Conservation (phyloP, 2,888 invertebrate species). For the Urechis unicinctus region DNA sequence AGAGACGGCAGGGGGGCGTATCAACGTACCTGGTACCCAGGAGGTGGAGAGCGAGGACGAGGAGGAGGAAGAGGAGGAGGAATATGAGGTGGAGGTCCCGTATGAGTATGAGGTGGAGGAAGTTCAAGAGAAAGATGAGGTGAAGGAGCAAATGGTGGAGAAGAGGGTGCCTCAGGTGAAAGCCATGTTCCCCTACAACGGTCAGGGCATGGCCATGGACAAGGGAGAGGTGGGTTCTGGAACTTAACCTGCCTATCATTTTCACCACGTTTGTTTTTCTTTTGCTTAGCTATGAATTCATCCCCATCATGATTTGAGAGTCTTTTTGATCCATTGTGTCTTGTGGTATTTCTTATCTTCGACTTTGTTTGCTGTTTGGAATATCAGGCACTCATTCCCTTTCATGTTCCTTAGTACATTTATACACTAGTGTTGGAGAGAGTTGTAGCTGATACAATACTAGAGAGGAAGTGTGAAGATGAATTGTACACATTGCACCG, state of each 20-base stretch:
- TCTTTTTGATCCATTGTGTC: background rate
- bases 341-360: too few relatives aligned
- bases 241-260: background rate
- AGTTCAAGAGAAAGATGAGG: conserved; percentile 69
- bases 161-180: conserved; percentile 76
- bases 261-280: background rate
- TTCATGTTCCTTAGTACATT: too few relatives aligned
- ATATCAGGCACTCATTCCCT: too few relatives aligned
- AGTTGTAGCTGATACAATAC: too few relatives aligned
- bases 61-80: conserved; percentile 64
- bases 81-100: conserved; percentile 67
- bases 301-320: background rate
- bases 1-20: conserved; percentile 7
- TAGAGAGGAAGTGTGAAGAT: too few relatives aligned
- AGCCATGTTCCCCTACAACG: conserved; percentile 77
- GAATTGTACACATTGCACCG: too few relatives aligned
- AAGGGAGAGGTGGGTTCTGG: conserved; percentile 70
- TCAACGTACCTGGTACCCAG: conserved; percentile 6
- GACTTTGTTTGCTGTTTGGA: too few relatives aligned
- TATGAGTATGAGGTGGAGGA: conserved; percentile 92
- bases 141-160: conserved; percentile 80
- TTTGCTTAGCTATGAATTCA: background rate
- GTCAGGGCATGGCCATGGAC: conserved; percentile 83
- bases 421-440: too few relatives aligned
- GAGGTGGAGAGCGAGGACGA: conserved; percentile 33